phyloP scores from a whole-genome alignment of 2,113 vertebrate genomes.

The Chaetops frenatus region DNA sequence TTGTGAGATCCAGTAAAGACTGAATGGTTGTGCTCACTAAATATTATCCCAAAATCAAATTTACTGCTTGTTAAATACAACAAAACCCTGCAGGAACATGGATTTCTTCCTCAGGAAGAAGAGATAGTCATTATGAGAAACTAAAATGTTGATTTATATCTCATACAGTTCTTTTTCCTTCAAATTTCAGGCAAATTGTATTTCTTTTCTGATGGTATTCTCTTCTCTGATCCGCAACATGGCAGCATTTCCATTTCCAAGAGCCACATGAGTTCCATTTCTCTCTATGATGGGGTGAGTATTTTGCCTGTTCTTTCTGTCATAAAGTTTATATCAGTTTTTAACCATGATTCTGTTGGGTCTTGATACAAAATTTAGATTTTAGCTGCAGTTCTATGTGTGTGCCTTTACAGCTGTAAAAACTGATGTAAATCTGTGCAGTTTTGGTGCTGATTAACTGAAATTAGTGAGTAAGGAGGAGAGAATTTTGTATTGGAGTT shows the following conservation, averaged over 20 bases:
- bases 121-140: not conserved
- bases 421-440: not conserved
- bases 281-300: constrained; percentile 85
- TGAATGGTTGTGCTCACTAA: not conserved
- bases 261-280: constrained; percentile 78
- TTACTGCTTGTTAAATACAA: not conserved
- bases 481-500: not conserved
- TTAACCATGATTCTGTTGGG: not conserved
- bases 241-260: constrained; percentile 83
- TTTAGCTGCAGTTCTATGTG: not conserved
- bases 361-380: not conserved
- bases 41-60: not conserved
- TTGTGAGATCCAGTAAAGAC: not conserved
- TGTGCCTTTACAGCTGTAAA: not conserved
- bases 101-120: not conserved
- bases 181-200: constrained; percentile 77
- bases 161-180: not conserved
- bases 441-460: not conserved
- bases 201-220: constrained; percentile 88
- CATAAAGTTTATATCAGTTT: rapidly evolving
- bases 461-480: not conserved
- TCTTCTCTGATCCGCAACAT: constrained; percentile 81
- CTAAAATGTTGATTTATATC: not conserved
- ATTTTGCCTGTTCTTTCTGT: not conserved
- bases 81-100: not conserved